Evolutionary conservation across 2,888 invertebrate species (phyloP), one percentile per base, ranked within the genome.

Genomic region (Helobdella robusta): DNA sequence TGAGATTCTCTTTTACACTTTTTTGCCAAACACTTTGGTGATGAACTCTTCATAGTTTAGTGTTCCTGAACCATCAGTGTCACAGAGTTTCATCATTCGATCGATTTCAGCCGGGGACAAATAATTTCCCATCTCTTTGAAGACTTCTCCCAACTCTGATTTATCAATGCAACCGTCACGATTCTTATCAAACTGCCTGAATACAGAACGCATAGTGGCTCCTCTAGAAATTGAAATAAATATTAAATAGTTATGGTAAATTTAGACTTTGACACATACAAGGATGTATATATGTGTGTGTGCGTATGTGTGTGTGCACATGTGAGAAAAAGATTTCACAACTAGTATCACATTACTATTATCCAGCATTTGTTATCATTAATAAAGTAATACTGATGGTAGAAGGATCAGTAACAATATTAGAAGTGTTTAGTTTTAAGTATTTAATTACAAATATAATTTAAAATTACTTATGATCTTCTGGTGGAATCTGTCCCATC

Each of bases 31-130:
- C 70, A 71, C 52, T 46, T 66, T 64, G 32, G 34, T 46, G 40
- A 68, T 68, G 59, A 68, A 68, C 46, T 68, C 68, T 35, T 68
- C 68, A 56, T 68, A 68, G 44, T 67, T 62, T 18, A 68, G 36
- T 2, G 63, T 48, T n/a, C 68, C 68, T 5, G 56, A 56, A 6
- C 58, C 56, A 46, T 68, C 68, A 6, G 60, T 56, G 52, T 68
- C 68, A 15, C 59, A 60, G 65, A 67, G 23, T 35, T 65, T 46
- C 20, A 68, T 48, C 56, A 68, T 67, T 2, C 65, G 34, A 15
- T 67, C 59, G 8, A 68, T 20, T n/a, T 68, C 68, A 11, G 44
- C 44, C 48, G 52, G 15, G 18, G 36, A 36, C 58, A 68, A 46
- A 50, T 34, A 18, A 44, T 62, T 67, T 15, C 68, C 68, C 62